Evolutionary conservation across 2,797 vertebrate genomes (phyloP).

Genomic region (Propithecus perrieri): DNA sequence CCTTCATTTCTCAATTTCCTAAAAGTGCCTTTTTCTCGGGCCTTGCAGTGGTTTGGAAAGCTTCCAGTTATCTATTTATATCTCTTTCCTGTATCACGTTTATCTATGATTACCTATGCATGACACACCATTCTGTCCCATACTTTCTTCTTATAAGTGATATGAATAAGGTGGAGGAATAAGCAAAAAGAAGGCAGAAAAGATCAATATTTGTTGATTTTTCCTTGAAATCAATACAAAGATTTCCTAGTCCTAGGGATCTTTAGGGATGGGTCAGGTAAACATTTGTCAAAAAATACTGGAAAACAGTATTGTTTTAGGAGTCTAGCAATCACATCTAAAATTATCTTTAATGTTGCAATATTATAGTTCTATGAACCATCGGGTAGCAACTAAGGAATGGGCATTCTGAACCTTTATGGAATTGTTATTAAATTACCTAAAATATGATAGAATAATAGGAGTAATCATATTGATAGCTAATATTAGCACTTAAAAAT

Average conservation of each 20-base stretch:
- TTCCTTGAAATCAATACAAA: not conserved
- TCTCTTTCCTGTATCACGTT: not conserved
- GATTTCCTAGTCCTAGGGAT: not conserved
- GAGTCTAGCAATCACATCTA: not conserved
- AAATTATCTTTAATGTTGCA: conserved; percentile 6
- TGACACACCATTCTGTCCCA: not conserved
- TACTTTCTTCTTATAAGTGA: not conserved
- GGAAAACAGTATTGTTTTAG: not conserved
- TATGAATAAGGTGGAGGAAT: not conserved
- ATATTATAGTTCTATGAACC: not conserved
- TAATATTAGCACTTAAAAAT: not conserved
- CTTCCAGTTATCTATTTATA: not conserved
- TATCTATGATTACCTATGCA: not conserved
- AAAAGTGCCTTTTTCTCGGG: not conserved
- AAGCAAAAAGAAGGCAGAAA: not conserved
- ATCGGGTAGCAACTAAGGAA: not conserved
- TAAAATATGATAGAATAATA: not conserved
- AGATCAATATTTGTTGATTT: not conserved
- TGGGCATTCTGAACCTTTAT: not conserved
- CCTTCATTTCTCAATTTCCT: not conserved
- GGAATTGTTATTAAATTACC: conserved; percentile 18
- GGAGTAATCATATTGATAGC: not conserved
- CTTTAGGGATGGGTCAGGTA: not conserved
- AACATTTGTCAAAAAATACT: conserved; percentile 20
- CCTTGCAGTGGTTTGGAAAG: not conserved